Base-by-base conservation (phyloP, 1,140 invertebrate genomes). In the Micrasema minimum region DNA sequence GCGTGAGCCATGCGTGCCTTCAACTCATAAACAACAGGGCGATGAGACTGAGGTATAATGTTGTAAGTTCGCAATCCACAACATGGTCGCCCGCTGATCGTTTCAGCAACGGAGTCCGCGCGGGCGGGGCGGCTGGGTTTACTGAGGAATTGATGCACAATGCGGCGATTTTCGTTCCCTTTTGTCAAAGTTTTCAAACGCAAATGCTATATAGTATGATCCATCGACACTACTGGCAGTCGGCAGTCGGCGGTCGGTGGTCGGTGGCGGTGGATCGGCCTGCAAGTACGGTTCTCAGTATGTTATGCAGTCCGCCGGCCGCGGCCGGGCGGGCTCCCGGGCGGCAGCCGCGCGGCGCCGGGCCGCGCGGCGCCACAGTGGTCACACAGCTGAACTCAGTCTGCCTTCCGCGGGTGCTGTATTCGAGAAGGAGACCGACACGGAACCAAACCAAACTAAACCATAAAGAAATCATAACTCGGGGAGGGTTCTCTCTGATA, bases 361-460 rank as follows among this genome's bases (percentile, higher is more conserved):
- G 22, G 50, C 55, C 66, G 72, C 66, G 48, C 67, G 51, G 66
- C 69, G 67, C 12, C 61, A 65, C 62, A 67, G 51, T n/a, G n/a
- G 57, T 43, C 22, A 57, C 61, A 69, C 48, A 69, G 45, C 62
- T 51, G 23, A 9, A 51, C 68, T 80, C n/a, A n/a, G 82, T 85
- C 85, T 87, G 85, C 88, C 89, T 90, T 90, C 89, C 88, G 88
- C 89, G 87, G 87, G 87, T 90, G 89, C 89, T 90, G 89, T 90
- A 89, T 86, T 83, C 85, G 89, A 90, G 89, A 90, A 91, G 89
- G 89, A 89, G 88, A 90, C 89, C 85, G 87, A 87, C 86, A 87
- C 86, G 83, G 82, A 84, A 82, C 85, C 80, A 82, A 75, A 71
- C 22, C 65, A 65, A 53, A 68, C 37, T 46, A 68, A 31, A 57